Evolutionary conservation across 2,113 vertebrate genomes (phyloP).

Genomic region (Syngnathus scovelli): DNA sequence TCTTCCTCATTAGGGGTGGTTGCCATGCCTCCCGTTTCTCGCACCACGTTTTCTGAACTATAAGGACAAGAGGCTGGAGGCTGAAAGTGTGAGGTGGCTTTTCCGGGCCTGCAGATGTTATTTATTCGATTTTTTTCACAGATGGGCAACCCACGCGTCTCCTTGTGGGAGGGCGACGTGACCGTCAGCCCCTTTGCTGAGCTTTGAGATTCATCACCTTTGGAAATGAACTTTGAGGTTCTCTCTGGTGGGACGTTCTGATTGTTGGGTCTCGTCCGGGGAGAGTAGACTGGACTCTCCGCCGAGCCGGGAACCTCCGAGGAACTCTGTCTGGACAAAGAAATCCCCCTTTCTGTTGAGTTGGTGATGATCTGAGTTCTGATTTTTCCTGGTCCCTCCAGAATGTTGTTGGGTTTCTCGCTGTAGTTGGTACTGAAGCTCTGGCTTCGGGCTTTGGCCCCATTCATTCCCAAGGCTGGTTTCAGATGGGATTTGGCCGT

Average conservation of each 20-base stretch:
- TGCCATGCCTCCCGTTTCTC: conserved; percentile 39
- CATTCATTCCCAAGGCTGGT: conserved; percentile 88
- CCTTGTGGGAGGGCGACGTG: conserved; percentile 59
- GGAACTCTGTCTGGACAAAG: conserved; percentile 79
- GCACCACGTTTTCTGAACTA: conserved; percentile 46
- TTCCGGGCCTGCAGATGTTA: conserved; percentile 46
- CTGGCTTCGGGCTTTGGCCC: conserved; percentile 89
- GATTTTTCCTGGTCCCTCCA: conserved; percentile 74
- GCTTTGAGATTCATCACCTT: conserved; percentile 49
- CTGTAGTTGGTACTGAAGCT: conserved; percentile 82
- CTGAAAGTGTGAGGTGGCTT: conserved; percentile 58
- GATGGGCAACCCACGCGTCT: conserved; percentile 33
- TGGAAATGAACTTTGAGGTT: conserved; percentile 59
- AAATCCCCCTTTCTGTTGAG: conserved; percentile 82
- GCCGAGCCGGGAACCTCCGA: conserved; percentile 42
- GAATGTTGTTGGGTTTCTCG: conserved; percentile 69
- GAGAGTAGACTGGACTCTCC: conserved; percentile 54
- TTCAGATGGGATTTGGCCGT: conserved; percentile 79
- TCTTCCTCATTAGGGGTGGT: conserved; percentile 51
- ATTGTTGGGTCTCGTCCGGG: conserved; percentile 61
- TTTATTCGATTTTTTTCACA: conserved; percentile 53
- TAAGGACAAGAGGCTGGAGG: conserved; percentile 46
- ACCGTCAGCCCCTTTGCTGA: conserved; percentile 45
- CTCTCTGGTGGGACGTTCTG: conserved; percentile 72
- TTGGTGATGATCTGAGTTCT: conserved; percentile 91